Percentiles rank a stretch among this genome's conserved stretches.
Evolutionary conservation across 30 jellyfish, hydroid and myxozoan genomes (phyloP).

Genomic region (Aurelia aurita complex sp. Pacific): DNA sequence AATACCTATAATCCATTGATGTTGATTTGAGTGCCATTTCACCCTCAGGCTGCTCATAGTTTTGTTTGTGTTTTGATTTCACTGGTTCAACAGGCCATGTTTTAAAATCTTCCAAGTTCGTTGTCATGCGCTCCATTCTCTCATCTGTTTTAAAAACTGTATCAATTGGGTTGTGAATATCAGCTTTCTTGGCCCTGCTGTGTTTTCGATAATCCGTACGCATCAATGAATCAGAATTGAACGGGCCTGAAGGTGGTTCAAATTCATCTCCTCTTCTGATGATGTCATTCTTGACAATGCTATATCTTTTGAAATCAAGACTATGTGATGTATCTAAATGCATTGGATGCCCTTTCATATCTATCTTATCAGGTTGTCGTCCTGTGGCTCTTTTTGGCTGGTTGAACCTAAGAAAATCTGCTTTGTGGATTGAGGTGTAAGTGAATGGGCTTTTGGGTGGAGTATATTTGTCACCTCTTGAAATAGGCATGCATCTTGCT

Average conservation of each 20-base stretch:
- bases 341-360: conserved; percentile 37
- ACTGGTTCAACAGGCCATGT: conserved; percentile 50
- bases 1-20: conserved; percentile 57
- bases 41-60: conserved; percentile 52
- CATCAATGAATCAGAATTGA: conserved; percentile 53
- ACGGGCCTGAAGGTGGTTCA: conserved; percentile 60
- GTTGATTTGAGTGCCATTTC: conserved; percentile 57
- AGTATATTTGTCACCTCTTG: conserved; percentile 30
- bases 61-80: conserved; percentile 32
- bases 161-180: conserved; percentile 49
- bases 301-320: conserved; percentile 44
- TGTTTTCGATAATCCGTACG: conserved; percentile 48
- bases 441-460: conserved; percentile 78
- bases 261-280: conserved; percentile 46
- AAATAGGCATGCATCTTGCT: conserved; percentile 26
- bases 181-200: conserved; percentile 33
- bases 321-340: conserved; percentile 45
- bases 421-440: conserved; percentile 45
- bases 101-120: conserved; percentile 52
- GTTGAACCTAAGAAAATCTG: conserved; percentile 63
- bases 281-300: conserved; percentile 6
- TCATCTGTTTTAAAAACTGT: conserved; percentile 53
- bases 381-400: conserved; percentile 53
- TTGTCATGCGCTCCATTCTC: conserved; percentile 55
- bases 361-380: conserved; percentile 66